Conservation (phyloP, 2,113 vertebrate species). For the Halichoeres trimaculatus region DNA sequence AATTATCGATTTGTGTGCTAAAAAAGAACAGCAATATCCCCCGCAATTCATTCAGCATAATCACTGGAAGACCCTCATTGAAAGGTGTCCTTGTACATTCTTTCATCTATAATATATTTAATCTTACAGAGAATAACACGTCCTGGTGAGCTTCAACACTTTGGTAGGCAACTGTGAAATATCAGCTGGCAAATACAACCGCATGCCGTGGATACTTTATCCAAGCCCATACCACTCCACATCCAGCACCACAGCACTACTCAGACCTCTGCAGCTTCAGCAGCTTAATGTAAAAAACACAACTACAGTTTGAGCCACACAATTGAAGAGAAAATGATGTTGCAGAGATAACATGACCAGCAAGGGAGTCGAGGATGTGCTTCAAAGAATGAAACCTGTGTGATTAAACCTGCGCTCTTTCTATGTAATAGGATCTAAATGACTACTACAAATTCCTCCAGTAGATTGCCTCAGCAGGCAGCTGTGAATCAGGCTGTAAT, state of each 20-base stretch:
- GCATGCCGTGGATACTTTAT: constrained; percentile 67
- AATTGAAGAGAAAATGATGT: constrained; percentile 49
- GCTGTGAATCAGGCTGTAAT: neutral
- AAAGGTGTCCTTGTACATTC: constrained; percentile 76
- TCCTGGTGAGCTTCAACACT: constrained; percentile 75
- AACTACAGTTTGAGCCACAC: constrained; percentile 66
- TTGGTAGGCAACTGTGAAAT: constrained; percentile 84
- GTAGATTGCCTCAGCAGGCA: neutral
- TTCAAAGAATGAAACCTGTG: constrained; percentile 10
- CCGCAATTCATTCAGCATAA: constrained; percentile 64
- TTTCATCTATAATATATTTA: constrained; percentile 72
- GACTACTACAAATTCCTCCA: neutral
- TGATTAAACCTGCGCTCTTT: neutral
- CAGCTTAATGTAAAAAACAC: constrained; percentile 67
- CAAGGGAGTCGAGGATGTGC: constrained; percentile 34
- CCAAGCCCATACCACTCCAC: constrained; percentile 74
- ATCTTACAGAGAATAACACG: constrained; percentile 72
- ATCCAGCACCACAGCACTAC: constrained; percentile 77
- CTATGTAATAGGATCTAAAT: neutral
- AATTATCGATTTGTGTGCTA: constrained; percentile 50
- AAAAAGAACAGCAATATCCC: constrained; percentile 55
- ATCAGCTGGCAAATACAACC: constrained; percentile 74
- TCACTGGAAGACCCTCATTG: constrained; percentile 63
- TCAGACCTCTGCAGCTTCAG: constrained; percentile 75
- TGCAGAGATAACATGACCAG: constrained; percentile 57